A percentile compares a stretch with the other conserved stretches of the same genome.
phyloP scores from a whole-genome alignment of 2,888 invertebrate species.

The Drosophila borealis region DNA sequence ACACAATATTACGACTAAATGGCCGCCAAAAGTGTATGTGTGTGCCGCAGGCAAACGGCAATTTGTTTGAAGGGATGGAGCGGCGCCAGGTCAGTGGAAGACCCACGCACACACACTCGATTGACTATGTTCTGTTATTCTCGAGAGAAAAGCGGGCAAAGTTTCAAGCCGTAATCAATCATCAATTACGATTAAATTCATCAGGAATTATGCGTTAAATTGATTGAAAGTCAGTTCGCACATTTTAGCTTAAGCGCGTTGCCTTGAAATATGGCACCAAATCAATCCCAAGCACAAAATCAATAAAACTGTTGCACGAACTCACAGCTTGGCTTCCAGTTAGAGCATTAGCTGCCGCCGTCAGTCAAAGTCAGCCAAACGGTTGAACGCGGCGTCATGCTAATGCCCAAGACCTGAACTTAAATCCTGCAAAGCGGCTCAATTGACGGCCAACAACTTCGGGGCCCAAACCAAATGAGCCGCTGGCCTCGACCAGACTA shows the following conservation, averaged over 20 bases:
- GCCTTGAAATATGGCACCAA: slow-evolving; percentile 70
- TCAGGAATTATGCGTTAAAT: slow-evolving; percentile 84
- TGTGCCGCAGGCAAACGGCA: slow-evolving; percentile 22
- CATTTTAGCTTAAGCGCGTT: slow-evolving; percentile 50
- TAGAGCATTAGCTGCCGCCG: slow-evolving; percentile 46
- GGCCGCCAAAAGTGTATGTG: slow-evolving; percentile 52
- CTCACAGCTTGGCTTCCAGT: background rate
- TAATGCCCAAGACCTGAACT: slow-evolving; percentile 40
- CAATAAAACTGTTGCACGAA: slow-evolving; percentile 68
- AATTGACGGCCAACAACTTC: slow-evolving; percentile 54
- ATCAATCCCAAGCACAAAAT: slow-evolving; percentile 69
- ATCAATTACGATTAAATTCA: slow-evolving; percentile 83
- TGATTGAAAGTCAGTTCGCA: slow-evolving; percentile 82
- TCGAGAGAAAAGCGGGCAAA: slow-evolving; percentile 24
- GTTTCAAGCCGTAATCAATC: slow-evolving; percentile 82
- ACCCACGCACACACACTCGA: background rate
- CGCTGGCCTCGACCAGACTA: background rate
- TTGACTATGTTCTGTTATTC: slow-evolving; percentile 3
- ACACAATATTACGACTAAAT: slow-evolving; percentile 78
- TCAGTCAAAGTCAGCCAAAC: slow-evolving; percentile 63
- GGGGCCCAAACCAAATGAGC: slow-evolving; percentile 13
- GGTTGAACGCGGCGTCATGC: slow-evolving; percentile 21
- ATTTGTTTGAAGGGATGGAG: slow-evolving; percentile 25
- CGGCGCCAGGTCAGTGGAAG: no score
- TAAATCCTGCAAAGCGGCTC: slow-evolving; percentile 51